Percentiles rank a stretch among this genome's conserved stretches.
These are phyloP conservation scores for Heliothis subflexa DNA, from an alignment of 1,140 invertebrate genomes.

Conservation along the genomic window DNA sequence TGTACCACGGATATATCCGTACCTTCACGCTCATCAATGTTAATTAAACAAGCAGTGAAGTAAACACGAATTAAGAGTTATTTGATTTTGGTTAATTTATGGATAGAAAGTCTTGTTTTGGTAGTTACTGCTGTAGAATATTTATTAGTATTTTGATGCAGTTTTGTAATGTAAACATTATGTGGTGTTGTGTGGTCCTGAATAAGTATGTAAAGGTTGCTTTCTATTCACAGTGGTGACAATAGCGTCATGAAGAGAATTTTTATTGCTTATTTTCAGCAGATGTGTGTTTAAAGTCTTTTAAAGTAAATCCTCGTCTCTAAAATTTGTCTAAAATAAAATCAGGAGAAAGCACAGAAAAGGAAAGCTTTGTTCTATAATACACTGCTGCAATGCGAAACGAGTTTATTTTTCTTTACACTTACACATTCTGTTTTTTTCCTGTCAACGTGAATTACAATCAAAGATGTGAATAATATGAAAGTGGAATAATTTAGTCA, in stretches of 20 bases:
- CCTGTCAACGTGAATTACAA: too few species aligned
- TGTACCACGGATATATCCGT: background rate
- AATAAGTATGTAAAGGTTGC: slow-evolving; percentile 1
- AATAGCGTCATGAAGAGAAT: background rate
- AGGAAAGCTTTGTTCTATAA: too few species aligned
- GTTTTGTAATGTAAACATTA: background rate
- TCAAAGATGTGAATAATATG: too few species aligned
- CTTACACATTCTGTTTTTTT: too few species aligned
- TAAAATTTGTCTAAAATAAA: background rate
- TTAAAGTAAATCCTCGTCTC: background rate
- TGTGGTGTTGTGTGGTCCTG: background rate
- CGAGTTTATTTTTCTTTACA: too few species aligned
- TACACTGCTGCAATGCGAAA: background rate
- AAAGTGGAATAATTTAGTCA: too few species aligned
- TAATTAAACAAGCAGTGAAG: background rate
- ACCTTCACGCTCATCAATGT: background rate
- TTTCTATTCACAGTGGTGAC: background rate
- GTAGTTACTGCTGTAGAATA: background rate
- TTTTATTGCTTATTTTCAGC: background rate
- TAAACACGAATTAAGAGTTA: background rate
- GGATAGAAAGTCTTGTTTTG: slow-evolving; percentile 4
- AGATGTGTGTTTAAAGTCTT: background rate
- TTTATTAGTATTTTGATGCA: background rate
- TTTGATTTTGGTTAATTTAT: background rate
- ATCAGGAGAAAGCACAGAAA: too few species aligned